These are phyloP conservation scores for Procavia capensis DNA, from an alignment of 2,113 vertebrate species.

Conservation along the genomic window DNA sequence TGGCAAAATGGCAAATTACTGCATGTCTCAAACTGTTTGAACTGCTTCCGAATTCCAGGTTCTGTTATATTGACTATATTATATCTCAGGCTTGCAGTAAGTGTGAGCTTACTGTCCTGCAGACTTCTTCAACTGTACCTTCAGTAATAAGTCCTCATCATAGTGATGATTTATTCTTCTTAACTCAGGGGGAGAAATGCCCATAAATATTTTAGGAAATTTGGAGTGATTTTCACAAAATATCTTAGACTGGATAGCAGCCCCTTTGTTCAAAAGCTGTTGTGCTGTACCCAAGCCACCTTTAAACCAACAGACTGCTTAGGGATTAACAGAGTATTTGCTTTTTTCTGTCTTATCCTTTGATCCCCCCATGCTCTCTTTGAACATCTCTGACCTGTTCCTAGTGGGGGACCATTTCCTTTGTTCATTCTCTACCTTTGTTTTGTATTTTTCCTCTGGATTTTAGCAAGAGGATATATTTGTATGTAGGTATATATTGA, in stretches of 20 bases:
- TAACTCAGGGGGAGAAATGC: background rate
- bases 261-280: background rate
- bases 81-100: background rate
- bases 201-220: conserved; percentile 48
- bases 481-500: background rate
- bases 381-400: background rate
- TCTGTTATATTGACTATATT: background rate
- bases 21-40: conserved; percentile 18
- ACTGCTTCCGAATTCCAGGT: background rate
- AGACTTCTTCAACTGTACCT: conserved; percentile 16
- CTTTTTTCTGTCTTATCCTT: conserved; percentile 28
- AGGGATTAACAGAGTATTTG: background rate
- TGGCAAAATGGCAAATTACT: conserved; percentile 25
- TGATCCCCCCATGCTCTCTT: background rate
- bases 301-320: background rate
- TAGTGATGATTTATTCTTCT: background rate
- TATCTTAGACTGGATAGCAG: background rate
- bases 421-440: conserved; percentile 29
- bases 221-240: background rate
- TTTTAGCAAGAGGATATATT: conserved; percentile 35
- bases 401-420: background rate
- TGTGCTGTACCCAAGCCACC: background rate
- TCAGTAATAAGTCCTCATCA: background rate
- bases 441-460: conserved; percentile 6
- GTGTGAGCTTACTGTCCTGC: background rate